Evolutionary conservation across 2,888 invertebrate species (phyloP).

Genomic region (Neoscelio sp.): DNA sequence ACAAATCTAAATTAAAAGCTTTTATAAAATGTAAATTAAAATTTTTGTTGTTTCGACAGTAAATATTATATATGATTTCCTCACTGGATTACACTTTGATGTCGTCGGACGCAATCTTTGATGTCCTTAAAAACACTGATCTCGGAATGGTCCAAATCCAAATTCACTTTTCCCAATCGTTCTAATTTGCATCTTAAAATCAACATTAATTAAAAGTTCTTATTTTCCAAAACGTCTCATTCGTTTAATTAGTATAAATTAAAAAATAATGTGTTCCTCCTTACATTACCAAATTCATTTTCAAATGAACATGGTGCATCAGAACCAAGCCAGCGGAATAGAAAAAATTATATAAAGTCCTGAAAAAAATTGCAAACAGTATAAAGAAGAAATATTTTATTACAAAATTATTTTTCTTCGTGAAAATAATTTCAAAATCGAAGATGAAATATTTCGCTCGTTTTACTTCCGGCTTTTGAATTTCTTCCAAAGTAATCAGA

Average conservation of each 20-base stretch:
- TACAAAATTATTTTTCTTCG: background rate
- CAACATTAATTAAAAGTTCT: background rate
- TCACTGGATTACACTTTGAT: slow-evolving; percentile 18
- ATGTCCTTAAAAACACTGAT: background rate
- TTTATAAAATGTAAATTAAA: background rate
- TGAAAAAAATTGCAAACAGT: background rate
- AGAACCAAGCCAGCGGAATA: background rate
- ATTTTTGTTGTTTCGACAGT: too few species aligned
- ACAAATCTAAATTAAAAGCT: too few species aligned
- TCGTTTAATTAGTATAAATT: background rate
- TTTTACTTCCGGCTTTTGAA: background rate
- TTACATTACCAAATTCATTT: slow-evolving; percentile 23
- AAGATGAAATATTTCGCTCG: slow-evolving; percentile 18
- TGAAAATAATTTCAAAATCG: slow-evolving; percentile 15
- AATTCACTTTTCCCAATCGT: background rate
- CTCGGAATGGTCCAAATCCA: background rate
- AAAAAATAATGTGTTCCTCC: background rate
- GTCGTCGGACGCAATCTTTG: slow-evolving; percentile 10
- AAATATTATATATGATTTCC: background rate
- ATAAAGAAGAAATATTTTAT: slow-evolving; percentile 7
- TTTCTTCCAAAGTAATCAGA: background rate
- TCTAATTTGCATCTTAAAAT: slow-evolving; percentile 23
- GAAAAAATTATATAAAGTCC: slow-evolving; percentile 7
- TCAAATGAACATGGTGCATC: slow-evolving; percentile 12
- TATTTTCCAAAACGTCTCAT: too few species aligned